Base-by-base conservation (phyloP, 2,888 invertebrate genomes). In the Cremastinae sp. region DNA sequence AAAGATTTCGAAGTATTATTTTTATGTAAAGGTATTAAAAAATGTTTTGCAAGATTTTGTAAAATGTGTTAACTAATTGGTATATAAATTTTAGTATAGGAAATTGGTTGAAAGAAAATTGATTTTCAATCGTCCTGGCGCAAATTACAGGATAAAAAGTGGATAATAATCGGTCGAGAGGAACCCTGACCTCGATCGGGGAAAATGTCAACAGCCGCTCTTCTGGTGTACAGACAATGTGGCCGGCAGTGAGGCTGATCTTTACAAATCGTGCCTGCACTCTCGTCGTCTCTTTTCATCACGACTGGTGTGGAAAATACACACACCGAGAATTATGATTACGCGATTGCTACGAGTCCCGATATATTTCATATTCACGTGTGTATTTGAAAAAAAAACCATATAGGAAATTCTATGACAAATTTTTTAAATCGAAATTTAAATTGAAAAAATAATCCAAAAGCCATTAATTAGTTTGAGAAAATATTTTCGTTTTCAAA, bases 141-240 rank as follows among this genome's bases (percentile, higher is more conserved):
- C 82, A 82, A 84, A 85, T 84, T 85, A 85, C 81, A 86, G 12
- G 43, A 84, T 85, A 84, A 86, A 87, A 83, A 81, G 79, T 83
- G 79, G 79, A 80, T 81, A 77, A 62, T 59, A 51, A 78, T 82
- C 79, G 79, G 70, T 79, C 59, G 78, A 75, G 79, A 80, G 84
- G 85, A 28, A 28, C 88, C 88, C 88, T 88, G 88, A 88, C 88
- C 88, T 74, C 85, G 87, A 87, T 89, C 88, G 84, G 85, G 84
- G 87, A 88, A 89, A 89, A 88, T 89, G 89, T 89, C 89, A 89
- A 88, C 88, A 88, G 84, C 84, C 82, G 49, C 72, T 79, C 74
- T 77, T 74, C 74, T 74, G 74, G 66, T 77, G 68, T 58, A 72
- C 66, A 53, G 22, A 41, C 59, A 9, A 38, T 58, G 59, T 28